Percentiles rank a stretch among this genome's conserved stretches.
phyloP scores from a whole-genome alignment of 2,797 vertebrate species.

The Pantherophis alleghaniensis region DNA sequence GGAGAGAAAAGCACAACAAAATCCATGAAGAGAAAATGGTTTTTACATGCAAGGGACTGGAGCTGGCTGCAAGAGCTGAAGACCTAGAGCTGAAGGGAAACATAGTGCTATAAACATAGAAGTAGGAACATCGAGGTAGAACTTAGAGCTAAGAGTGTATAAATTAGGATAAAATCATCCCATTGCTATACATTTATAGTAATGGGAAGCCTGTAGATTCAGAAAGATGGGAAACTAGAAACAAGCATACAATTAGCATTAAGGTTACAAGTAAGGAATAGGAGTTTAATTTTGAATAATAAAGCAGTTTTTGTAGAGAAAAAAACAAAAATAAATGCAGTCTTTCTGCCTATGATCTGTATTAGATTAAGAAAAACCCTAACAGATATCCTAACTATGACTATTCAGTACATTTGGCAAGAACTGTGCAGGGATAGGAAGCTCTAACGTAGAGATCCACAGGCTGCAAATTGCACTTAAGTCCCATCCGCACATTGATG shows the following conservation, averaged over 20 bases:
- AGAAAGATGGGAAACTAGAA: neutral
- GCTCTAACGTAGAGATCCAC: neutral
- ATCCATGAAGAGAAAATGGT: neutral
- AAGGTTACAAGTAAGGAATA: neutral
- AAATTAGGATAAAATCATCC: neutral
- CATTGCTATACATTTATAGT: neutral
- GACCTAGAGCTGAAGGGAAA: neutral
- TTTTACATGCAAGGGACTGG: neutral
- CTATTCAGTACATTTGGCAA: neutral
- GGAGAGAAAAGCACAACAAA: neutral
- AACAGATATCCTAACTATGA: neutral
- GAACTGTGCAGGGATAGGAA: fast-evolving
- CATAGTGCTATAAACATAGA: neutral
- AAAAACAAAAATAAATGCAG: neutral
- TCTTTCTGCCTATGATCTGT: neutral
- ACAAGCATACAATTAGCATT: neutral
- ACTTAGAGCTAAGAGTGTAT: neutral
- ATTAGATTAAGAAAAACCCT: neutral
- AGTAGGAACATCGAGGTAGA: neutral
- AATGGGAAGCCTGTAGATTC: neutral
- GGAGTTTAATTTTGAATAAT: neutral
- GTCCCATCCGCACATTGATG: neutral
- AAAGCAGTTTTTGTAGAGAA: neutral
- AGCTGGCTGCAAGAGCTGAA: neutral
- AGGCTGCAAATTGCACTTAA: neutral